These are phyloP conservation scores for Hippoglossus stenolepis DNA, from an alignment of 2,113 vertebrate species.

Conservation along the genomic window DNA sequence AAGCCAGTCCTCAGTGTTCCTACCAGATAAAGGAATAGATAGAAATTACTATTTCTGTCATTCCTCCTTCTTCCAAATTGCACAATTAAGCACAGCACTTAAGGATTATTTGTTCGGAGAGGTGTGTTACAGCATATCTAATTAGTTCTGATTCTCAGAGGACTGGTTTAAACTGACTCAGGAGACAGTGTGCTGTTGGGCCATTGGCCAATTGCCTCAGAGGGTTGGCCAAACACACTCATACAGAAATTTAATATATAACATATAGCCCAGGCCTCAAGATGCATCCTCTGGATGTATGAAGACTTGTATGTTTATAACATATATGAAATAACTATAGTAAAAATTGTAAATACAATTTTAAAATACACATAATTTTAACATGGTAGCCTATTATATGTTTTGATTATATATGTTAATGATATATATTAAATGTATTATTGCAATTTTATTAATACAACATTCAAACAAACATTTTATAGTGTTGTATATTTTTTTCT, in stretches of 20 bases:
- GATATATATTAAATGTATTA: too few species aligned
- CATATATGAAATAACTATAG: too few species aligned
- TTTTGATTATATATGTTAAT: too few species aligned
- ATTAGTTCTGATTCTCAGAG: constrained; percentile 47
- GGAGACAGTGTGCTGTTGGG: constrained; percentile 14
- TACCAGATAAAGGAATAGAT: constrained; percentile 8
- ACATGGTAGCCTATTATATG: too few species aligned
- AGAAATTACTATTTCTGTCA: neutral
- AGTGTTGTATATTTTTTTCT: too few species aligned
- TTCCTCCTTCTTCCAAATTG: constrained; percentile 26
- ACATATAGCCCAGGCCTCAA: too few species aligned
- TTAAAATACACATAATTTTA: too few species aligned
- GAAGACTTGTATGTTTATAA: too few species aligned
- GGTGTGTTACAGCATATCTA: constrained; percentile 33
- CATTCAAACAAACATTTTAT: too few species aligned
- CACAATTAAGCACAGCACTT: constrained; percentile 32
- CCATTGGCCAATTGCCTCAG: constrained; percentile 14
- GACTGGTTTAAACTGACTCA: constrained; percentile 30
- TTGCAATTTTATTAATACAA: too few species aligned
- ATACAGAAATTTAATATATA: too few species aligned
- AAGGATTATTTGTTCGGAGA: constrained; percentile 50
- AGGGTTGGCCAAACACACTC: constrained; percentile 19
- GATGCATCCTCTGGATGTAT: neutral
- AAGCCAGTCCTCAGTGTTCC: constrained; percentile 1
- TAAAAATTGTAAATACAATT: too few species aligned